phyloP scores from a whole-genome alignment of 2,113 vertebrate genomes.

The Chaetodon trifascialis region DNA sequence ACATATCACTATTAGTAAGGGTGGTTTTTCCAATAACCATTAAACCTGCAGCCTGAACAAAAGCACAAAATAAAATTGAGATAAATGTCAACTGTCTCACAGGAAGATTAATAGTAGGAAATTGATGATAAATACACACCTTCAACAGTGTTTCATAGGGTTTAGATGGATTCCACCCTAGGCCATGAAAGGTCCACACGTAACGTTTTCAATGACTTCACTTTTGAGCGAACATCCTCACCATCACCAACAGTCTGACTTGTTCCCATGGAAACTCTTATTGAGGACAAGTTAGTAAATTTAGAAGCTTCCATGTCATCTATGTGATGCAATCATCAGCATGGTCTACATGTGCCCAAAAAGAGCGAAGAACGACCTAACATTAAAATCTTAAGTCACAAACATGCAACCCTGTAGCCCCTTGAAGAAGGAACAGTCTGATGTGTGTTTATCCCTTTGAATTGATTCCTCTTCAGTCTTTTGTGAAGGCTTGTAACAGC shows the following conservation, averaged over 20 bases:
- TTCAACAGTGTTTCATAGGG: neutral
- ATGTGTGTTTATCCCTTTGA: conserved; percentile 31
- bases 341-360: conserved; percentile 61
- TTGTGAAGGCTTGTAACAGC: conserved; percentile 14
- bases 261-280: conserved; percentile 85
- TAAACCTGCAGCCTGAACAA: neutral
- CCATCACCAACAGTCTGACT: conserved; percentile 72
- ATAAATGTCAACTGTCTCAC: neutral
- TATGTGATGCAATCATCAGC: conserved; percentile 71
- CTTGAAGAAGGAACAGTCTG: conserved; percentile 1
- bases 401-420: neutral
- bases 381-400: conserved; percentile 42
- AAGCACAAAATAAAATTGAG: neutral
- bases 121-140: neutral
- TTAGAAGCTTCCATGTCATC: conserved; percentile 79
- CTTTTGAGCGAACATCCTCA: conserved; percentile 60
- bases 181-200: conserved; percentile 22
- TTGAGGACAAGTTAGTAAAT: conserved; percentile 81
- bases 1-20: neutral
- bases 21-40: conserved; percentile 5
- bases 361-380: conserved; percentile 36
- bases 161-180: neutral
- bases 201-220: conserved; percentile 52
- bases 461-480: conserved; percentile 20
- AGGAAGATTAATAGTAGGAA: neutral